Evolutionary conservation across 2,113 vertebrate genomes (phyloP).

Genomic region (Stegastes partitus): DNA sequence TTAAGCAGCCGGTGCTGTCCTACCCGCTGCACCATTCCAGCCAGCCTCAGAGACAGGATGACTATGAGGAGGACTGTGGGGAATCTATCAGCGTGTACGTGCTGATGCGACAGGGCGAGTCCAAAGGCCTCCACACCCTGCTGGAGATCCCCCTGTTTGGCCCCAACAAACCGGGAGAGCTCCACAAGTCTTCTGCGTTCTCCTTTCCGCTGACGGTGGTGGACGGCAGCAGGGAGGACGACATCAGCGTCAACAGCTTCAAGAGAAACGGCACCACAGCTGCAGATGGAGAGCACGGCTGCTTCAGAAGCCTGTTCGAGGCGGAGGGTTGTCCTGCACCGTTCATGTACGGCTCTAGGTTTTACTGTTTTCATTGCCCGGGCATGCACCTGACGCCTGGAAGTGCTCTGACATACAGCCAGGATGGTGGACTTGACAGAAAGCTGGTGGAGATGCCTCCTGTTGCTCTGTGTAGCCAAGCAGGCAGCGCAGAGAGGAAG

Average conservation of each 20-base stretch:
- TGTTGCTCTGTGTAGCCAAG: slow-evolving; percentile 45
- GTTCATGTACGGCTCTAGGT: slow-evolving; percentile 73
- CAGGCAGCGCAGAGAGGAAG: slow-evolving; percentile 11
- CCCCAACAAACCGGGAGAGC: slow-evolving; percentile 48
- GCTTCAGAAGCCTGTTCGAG: slow-evolving; percentile 87
- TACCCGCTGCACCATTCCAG: slow-evolving; percentile 65
- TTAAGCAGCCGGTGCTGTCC: slow-evolving; percentile 64
- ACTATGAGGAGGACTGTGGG: slow-evolving; percentile 74
- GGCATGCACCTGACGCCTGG: slow-evolving; percentile 23
- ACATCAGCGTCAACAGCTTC: slow-evolving; percentile 73
- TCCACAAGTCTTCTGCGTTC: slow-evolving; percentile 61
- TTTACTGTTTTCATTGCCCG: slow-evolving; percentile 84
- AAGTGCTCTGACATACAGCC: slow-evolving; percentile 50
- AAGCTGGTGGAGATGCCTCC: slow-evolving; percentile 9
- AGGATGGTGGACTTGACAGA: slow-evolving; percentile 47
- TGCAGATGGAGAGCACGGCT: slow-evolving; percentile 76
- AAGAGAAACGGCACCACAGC: slow-evolving; percentile 2
- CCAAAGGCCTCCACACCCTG: slow-evolving; percentile 55
- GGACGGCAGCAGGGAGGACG: slow-evolving; percentile 84
- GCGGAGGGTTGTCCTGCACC: slow-evolving; percentile 83
- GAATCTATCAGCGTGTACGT: slow-evolving; percentile 71
- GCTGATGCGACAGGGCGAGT: slow-evolving; percentile 63
- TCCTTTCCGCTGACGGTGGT: slow-evolving; percentile 81
- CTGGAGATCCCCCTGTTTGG: slow-evolving; percentile 73
- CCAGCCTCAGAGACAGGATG: slow-evolving; percentile 40